phyloP scores from a whole-genome alignment of 2,888 invertebrate species.

The Uropetala carovei region DNA sequence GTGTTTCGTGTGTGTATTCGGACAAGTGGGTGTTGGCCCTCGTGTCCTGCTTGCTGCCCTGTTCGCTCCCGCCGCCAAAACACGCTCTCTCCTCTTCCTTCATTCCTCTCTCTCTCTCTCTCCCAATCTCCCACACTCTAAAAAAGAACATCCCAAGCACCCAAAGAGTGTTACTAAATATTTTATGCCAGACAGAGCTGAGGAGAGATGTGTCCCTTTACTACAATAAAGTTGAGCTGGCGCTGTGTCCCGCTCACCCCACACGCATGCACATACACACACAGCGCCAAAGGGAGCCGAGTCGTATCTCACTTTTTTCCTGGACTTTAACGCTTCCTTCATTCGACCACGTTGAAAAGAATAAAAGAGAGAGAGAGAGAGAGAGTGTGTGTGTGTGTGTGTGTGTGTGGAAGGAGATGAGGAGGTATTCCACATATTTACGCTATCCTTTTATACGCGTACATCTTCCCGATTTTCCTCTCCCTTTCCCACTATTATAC shows the following conservation, averaged over 20 bases:
- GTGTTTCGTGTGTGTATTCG: slow-evolving; percentile 26
- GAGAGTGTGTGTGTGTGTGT: too few species aligned
- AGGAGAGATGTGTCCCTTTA: not conserved
- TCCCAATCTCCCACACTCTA: not conserved
- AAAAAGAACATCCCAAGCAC: not conserved
- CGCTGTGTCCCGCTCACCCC: not conserved
- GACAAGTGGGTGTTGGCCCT: slow-evolving; percentile 19
- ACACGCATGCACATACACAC: not conserved
- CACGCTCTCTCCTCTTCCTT: not conserved
- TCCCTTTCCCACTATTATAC: not conserved
- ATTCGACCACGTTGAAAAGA: not conserved
- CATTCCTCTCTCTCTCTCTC: not conserved
- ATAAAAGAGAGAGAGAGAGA: too few species aligned
- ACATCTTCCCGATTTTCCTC: not conserved
- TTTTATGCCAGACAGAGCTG: not conserved
- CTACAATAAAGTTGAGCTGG: slow-evolving; percentile 13
- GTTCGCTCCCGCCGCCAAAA: slow-evolving; percentile 29
- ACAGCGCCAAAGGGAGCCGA: not conserved
- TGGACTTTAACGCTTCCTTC: not conserved
- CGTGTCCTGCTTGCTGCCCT: slow-evolving; percentile 23
- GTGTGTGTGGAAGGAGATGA: not conserved
- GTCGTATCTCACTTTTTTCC: not conserved
- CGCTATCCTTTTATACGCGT: not conserved
- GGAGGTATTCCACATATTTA: not conserved
- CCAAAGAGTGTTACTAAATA: slow-evolving; percentile 29